phyloP scores from a whole-genome alignment of 2,888 invertebrate genomes.

The Rhamphomyia laevipes region DNA sequence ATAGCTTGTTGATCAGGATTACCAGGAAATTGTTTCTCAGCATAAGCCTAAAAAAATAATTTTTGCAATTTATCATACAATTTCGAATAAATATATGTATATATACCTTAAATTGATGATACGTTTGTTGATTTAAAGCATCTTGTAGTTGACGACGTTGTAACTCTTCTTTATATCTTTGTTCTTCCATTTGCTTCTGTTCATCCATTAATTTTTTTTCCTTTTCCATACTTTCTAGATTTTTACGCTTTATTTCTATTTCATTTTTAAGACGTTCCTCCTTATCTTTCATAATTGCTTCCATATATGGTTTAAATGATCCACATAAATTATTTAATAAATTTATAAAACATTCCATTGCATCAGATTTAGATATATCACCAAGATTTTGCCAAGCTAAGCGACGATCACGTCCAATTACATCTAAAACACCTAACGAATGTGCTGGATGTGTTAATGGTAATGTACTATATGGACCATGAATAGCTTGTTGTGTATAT shows the following conservation, averaged over 20 bases:
- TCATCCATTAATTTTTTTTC: conserved; percentile 47
- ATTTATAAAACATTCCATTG: conserved; percentile 87
- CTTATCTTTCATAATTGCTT: conserved; percentile 80
- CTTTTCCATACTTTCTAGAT: conserved; percentile 34
- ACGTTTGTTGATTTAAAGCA: conserved; percentile 91
- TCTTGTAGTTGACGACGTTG: conserved; percentile 74
- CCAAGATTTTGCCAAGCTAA: conserved; percentile 90
- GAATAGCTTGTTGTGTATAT: conserved; percentile 79
- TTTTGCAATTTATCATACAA: not conserved
- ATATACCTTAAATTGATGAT: conserved; percentile 61
- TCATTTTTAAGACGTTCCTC: conserved; percentile 25
- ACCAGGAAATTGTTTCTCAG: conserved; percentile 83
- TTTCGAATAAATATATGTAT: not conserved
- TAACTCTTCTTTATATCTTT: conserved; percentile 27
- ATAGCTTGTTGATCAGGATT: conserved; percentile 86
- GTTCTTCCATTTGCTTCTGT: conserved; percentile 25
- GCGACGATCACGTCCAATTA: conserved; percentile 86
- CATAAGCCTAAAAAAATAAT: conserved; percentile 50
- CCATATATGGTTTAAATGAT: conserved; percentile 80
- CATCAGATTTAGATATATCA: conserved; percentile 55
- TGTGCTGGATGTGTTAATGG: conserved; percentile 45
- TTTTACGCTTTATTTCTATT: conserved; percentile 23
- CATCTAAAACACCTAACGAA: conserved; percentile 84
- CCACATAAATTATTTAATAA: conserved; percentile 76
- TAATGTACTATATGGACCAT: conserved; percentile 55